A percentile compares a stretch with the other conserved stretches of the same genome.
Conservation (phyloP, 2,888 invertebrate genomes). For the Omphaloscelis lunosa region DNA sequence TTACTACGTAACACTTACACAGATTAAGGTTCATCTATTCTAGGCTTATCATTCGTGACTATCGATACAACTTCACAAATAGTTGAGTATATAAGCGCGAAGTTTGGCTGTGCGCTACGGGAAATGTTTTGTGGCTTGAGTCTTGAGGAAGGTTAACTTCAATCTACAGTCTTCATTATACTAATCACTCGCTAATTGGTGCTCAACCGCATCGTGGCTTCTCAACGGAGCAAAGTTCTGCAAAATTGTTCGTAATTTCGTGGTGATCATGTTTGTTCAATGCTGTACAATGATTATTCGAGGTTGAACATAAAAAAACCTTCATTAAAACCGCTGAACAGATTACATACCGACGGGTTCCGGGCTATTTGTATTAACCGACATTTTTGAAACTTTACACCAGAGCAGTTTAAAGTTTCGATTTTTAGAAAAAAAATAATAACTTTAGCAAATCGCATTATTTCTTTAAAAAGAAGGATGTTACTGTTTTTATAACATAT, state of each 20-base stretch:
- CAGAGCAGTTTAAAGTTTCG: too few species aligned
- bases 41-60: not conserved
- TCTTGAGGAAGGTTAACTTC: conserved; percentile 41
- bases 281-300: not conserved
- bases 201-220: conserved; percentile 40
- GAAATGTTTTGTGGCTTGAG: conserved; percentile 33
- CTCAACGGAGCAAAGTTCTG: conserved; percentile 23
- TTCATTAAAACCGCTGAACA: not conserved
- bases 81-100: conserved; percentile 3
- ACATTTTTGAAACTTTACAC: too few species aligned
- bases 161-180: conserved; percentile 52
- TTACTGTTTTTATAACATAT: too few species aligned
- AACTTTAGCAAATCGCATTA: too few species aligned
- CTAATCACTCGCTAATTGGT: conserved; percentile 53
- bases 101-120: conserved; percentile 17
- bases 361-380: too few species aligned
- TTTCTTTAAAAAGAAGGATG: too few species aligned
- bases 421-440: too few species aligned
- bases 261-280: conserved; percentile 4
- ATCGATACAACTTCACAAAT: conserved; percentile 31
- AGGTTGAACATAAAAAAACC: not conserved
- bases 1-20: not conserved
- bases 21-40: not conserved
- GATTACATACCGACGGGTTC: too few species aligned
- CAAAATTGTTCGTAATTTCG: conserved; percentile 24